Evolutionary conservation across 2,888 invertebrate species (phyloP), one percentile per base, ranked within the genome.

Genomic region (Apamea anceps): DNA sequence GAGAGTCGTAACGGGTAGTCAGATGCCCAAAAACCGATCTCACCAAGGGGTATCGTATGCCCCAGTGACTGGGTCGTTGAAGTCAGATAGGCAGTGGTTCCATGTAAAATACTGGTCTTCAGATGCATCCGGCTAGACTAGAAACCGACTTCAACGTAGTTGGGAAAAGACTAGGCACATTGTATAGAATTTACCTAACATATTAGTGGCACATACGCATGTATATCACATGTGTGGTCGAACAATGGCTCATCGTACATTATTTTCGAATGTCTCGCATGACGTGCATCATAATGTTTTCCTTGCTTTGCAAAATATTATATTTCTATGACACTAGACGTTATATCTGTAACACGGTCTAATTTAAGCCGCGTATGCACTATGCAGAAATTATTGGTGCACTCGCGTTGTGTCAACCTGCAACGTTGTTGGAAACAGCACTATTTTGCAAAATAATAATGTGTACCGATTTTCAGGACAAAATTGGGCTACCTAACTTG

Each of bases 191-290:
- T 32, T 32, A 25, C 10, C 25, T 37, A 32, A 62, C 60, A 67
- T 42, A 28, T 28, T 21, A 54, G 15, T 37, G 54, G 25, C 63
- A 60, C 28, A 79, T 37, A 57, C 62, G 25, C 37, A 62, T 21
- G 21, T 48, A n/a, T 32, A 45, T 32, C 28, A 70, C 66, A 71
- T 60, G 77, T 85, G 85, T 75, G 66, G 37, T 57, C 54, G 60
- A 83, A 88, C 87, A 88, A 88, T 76, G 66, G 85, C 67, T 73
- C 82, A 77, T 85, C 85, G 37, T 78, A 72, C 68, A 73, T 78
- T 62, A 81, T 87, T 72, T 77, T 79, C 54, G 32, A 70, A 75
- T 72, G 72, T 81, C 77, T 87, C 67, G 10, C 28, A 81, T 79
- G 81, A 74, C 72, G 71, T 54, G 21, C 37, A 68, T 37, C 15